Conservation (phyloP, 2,888 invertebrate species). For the Priocnemis perturbator region DNA sequence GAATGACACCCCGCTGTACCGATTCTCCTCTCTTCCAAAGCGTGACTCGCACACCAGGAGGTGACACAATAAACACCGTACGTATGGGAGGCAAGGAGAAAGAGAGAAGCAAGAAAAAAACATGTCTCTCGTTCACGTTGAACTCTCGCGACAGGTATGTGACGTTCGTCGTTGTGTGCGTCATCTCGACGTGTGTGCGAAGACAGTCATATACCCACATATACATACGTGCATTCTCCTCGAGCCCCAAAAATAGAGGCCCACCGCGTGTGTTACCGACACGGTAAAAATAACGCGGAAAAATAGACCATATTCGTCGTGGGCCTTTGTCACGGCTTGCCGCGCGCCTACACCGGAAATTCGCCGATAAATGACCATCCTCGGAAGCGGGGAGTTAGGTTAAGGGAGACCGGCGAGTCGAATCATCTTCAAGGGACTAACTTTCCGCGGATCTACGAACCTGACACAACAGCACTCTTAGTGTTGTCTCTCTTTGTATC, state of each 20-base stretch:
- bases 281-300: constrained; percentile 12
- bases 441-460: background rate
- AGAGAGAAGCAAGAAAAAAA: constrained; percentile 4
- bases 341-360: constrained; percentile 2
- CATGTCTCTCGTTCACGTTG: constrained; percentile 34
- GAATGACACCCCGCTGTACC: background rate
- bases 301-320: constrained; percentile 21
- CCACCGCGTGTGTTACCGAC: background rate
- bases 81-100: constrained; percentile 1
- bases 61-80: constrained; percentile 32
- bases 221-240: background rate
- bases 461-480: too few species aligned
- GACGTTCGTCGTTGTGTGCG: constrained; percentile 7
- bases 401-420: background rate
- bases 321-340: constrained; percentile 6
- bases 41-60: constrained; percentile 9
- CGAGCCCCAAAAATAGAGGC: constrained; percentile 14
- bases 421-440: constrained; percentile 33
- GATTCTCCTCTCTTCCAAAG: background rate
- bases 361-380: constrained; percentile 1
- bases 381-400: background rate
- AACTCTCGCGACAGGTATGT: constrained; percentile 14
- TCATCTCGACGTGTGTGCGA: too few species aligned
- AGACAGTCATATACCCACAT: background rate
- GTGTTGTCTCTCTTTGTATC: too few species aligned